phyloP scores from a whole-genome alignment of 2,888 invertebrate species.

The Patella ulyssiponensis region DNA sequence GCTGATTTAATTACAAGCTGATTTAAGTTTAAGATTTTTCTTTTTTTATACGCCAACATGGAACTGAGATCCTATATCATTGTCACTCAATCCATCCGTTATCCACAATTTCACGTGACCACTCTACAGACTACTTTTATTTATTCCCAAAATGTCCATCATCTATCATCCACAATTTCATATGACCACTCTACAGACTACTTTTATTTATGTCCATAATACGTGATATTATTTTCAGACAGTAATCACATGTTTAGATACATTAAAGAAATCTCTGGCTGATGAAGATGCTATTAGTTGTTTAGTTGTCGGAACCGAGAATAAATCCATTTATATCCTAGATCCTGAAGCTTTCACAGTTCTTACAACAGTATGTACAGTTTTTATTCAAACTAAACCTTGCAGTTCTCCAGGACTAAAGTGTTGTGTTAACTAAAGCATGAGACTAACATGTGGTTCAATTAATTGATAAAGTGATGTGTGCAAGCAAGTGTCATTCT shows the following conservation, averaged over 20 bases:
- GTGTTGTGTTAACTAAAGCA: too few relatives aligned
- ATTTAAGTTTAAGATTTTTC: too few relatives aligned
- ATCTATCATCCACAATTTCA: background rate
- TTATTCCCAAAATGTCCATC: background rate
- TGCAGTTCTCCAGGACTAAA: background rate
- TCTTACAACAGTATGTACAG: conserved; percentile 75
- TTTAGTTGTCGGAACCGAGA: conserved; percentile 90
- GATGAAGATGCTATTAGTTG: conserved; percentile 85
- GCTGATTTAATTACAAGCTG: too few relatives aligned
- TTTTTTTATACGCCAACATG: too few relatives aligned
- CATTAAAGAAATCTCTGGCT: conserved; percentile 82
- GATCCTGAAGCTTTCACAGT: conserved; percentile 92
- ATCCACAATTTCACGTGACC: background rate
- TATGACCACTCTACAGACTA: background rate
- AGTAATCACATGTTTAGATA: conserved; percentile 84
- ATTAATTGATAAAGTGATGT: too few relatives aligned
- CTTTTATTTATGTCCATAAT: background rate
- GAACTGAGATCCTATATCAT: too few relatives aligned
- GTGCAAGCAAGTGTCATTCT: too few relatives aligned
- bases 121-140: background rate
- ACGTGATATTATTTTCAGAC: conserved; percentile 71
- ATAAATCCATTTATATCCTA: conserved; percentile 85
- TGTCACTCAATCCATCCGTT: too few relatives aligned
- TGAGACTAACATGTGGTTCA: too few relatives aligned
- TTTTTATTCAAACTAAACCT: background rate